phyloP scores from a whole-genome alignment of 2,113 vertebrate species.

The Corydoras sp. region DNA sequence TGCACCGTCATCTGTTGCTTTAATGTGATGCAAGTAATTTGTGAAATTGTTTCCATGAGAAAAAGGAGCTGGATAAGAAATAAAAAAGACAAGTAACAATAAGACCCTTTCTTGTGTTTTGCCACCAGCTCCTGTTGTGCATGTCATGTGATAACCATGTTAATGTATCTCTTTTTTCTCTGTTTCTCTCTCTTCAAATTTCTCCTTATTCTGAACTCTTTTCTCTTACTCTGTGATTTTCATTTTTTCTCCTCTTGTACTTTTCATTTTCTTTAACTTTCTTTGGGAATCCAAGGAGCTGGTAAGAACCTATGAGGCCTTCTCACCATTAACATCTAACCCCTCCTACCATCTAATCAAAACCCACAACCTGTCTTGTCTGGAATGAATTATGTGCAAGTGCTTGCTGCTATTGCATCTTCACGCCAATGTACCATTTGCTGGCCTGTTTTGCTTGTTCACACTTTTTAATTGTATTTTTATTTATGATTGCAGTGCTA shows the following conservation, averaged over 20 bases:
- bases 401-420: conserved; percentile 14
- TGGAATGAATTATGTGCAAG: conserved; percentile 30
- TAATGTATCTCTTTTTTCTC: conserved; percentile 66
- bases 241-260: conserved; percentile 53
- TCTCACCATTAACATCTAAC: conserved; percentile 31
- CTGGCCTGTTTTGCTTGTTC: not conserved
- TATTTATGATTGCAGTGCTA: conserved; percentile 1
- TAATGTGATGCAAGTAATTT: not conserved
- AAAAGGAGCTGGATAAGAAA: too few species aligned
- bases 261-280: conserved; percentile 61
- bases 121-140: conserved; percentile 64
- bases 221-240: conserved; percentile 48
- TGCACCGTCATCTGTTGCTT: not conserved
- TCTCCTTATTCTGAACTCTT: not conserved
- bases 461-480: not conserved
- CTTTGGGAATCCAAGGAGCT: conserved; percentile 88
- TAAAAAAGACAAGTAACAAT: conserved; percentile 36
- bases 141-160: conserved; percentile 83
- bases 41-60: too few species aligned
- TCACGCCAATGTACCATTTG: not conserved
- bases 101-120: conserved; percentile 63
- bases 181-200: conserved; percentile 27
- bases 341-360: conserved; percentile 31
- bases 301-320: conserved; percentile 75
- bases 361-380: conserved; percentile 32